phyloP scores from a whole-genome alignment of 2,888 invertebrate species.

The Phyto melanocephala region DNA sequence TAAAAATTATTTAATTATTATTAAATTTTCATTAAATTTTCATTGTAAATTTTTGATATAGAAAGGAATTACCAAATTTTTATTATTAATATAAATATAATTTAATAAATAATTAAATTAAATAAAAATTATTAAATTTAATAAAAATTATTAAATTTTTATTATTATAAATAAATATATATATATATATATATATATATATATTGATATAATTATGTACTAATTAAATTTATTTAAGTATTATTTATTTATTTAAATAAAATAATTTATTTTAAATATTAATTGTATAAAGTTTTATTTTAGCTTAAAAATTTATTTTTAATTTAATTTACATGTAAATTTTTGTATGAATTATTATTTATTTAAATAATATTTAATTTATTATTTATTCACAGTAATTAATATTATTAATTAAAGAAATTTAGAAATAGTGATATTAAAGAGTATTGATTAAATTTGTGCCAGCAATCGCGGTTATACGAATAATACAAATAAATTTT shows the following conservation, averaged over 20 bases:
- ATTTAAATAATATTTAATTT: conserved; percentile 79
- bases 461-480: conserved; percentile 86
- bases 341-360: conserved; percentile 78
- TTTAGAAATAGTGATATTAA: conserved; percentile 82
- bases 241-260: conserved; percentile 66
- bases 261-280: conserved; percentile 74
- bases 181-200: neutral
- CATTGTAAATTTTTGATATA: too few relatives aligned
- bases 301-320: conserved; percentile 79
- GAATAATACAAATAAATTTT: conserved; percentile 81
- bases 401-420: conserved; percentile 82
- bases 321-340: conserved; percentile 82
- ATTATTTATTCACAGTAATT: conserved; percentile 79
- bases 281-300: conserved; percentile 79
- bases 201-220: neutral
- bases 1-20: conserved; percentile 55
- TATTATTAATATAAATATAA: too few relatives aligned
- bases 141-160: too few relatives aligned
- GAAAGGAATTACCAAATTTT: too few relatives aligned
- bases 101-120: too few relatives aligned
- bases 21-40: too few relatives aligned
- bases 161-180: too few relatives aligned
- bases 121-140: too few relatives aligned
- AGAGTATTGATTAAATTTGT: conserved; percentile 82
- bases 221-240: conserved; percentile 54